phyloP scores from a whole-genome alignment of 2,888 invertebrate genomes.

The Pomacea canaliculata region DNA sequence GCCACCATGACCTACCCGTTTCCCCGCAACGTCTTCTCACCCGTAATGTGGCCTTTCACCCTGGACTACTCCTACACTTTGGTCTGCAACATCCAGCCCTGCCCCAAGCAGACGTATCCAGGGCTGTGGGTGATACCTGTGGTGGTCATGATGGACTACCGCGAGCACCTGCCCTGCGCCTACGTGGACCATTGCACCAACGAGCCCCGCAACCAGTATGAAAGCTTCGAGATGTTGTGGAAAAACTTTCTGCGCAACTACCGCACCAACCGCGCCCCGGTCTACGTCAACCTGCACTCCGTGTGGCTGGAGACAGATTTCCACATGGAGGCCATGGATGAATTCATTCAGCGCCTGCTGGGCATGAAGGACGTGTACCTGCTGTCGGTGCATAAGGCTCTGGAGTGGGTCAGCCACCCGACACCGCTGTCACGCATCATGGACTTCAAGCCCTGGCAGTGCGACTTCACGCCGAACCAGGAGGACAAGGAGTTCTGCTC shows the following conservation, averaged over 20 bases:
- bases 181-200: conserved; percentile 63
- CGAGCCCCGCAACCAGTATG: conserved; percentile 53
- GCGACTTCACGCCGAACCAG: conserved; percentile 35
- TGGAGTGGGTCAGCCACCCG: conserved; percentile 60
- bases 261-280: conserved; percentile 78
- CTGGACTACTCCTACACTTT: conserved; percentile 77
- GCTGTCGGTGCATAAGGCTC: conserved; percentile 50
- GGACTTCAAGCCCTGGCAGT: conserved; percentile 58
- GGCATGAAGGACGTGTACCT: conserved; percentile 61
- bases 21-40: conserved; percentile 87
- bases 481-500: conserved; percentile 29
- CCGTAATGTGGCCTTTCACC: conserved; percentile 92
- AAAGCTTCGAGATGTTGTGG: conserved; percentile 73
- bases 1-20: conserved; percentile 76
- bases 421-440: conserved; percentile 47
- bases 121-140: conserved; percentile 80
- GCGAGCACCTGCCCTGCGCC: conserved; percentile 56
- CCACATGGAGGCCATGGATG: conserved; percentile 59
- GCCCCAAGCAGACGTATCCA: conserved; percentile 65
- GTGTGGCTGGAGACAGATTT: conserved; percentile 72
- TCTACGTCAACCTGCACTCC: conserved; percentile 86
- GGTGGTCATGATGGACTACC: conserved; percentile 62
- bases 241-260: conserved; percentile 84
- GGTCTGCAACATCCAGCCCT: conserved; percentile 62
- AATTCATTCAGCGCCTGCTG: conserved; percentile 54